These are phyloP conservation scores for Neotoma lepida DNA, from an alignment of 2,113 vertebrate genomes.

Conservation along the genomic window DNA sequence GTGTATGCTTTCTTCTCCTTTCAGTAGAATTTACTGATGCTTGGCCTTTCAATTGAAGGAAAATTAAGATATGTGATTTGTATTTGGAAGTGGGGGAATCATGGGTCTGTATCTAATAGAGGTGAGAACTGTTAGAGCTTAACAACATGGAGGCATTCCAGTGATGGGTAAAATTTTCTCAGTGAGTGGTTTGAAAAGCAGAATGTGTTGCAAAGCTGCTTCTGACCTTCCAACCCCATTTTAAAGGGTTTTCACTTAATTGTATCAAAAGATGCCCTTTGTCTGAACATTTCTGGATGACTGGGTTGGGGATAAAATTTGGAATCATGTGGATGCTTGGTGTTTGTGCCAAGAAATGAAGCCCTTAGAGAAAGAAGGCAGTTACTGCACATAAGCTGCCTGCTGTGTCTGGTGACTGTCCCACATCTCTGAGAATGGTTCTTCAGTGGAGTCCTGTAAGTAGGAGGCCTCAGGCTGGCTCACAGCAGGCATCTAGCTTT, in stretches of 20 bases:
- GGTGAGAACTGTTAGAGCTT: conserved; percentile 15
- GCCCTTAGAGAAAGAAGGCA: conserved; percentile 23
- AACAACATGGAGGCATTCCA: conserved; percentile 19
- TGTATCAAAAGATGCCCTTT: conserved; percentile 15
- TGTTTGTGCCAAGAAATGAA: conserved; percentile 46
- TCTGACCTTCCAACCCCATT: conserved; percentile 43
- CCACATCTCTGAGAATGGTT: conserved; percentile 33
- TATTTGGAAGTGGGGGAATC: conserved; percentile 36
- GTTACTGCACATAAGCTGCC: conserved; percentile 1
- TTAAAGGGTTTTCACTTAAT: conserved; percentile 39
- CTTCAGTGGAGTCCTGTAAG: conserved; percentile 56
- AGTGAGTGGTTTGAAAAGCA: conserved; percentile 49
- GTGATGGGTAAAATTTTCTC: conserved; percentile 24
- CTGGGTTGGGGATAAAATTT: conserved; percentile 25
- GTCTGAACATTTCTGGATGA: conserved; percentile 27
- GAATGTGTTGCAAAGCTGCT: conserved; percentile 62
- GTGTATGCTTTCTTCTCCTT: conserved; percentile 29
- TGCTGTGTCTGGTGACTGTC: background rate
- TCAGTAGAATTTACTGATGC: conserved; percentile 59
- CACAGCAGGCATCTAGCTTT: conserved; percentile 36
- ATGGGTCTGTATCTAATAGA: background rate
- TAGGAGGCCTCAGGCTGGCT: background rate
- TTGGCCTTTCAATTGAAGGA: conserved; percentile 61
- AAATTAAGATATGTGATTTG: background rate
- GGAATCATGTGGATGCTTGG: background rate